Conservation (phyloP, 2,888 invertebrate species). For the Drosophila quinaria region DNA sequence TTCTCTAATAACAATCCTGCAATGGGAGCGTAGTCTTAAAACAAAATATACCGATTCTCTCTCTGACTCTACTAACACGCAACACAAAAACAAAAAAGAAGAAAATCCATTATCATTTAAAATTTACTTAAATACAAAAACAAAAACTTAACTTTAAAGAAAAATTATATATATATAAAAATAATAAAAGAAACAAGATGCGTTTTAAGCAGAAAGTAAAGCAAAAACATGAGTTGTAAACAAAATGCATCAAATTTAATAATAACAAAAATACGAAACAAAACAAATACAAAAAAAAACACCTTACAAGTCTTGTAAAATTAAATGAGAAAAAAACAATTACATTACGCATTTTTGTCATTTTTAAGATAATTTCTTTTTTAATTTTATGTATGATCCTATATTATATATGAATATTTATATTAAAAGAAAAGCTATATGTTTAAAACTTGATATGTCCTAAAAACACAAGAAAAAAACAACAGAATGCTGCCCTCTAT, state of each 20-base stretch:
- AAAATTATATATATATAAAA: conserved; percentile 63
- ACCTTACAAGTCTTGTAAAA: conserved; percentile 58
- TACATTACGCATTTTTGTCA: conserved; percentile 51
- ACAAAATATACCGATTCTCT: conserved; percentile 65
- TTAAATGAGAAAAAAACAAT: conserved; percentile 33
- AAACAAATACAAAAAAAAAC: conserved; percentile 32
- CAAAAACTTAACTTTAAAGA: conserved; percentile 74
- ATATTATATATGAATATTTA: conserved; percentile 76
- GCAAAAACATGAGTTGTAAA: conserved; percentile 57
- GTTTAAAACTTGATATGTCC: conserved; percentile 48
- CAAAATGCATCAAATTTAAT: conserved; percentile 68
- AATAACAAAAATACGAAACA: conserved; percentile 37
- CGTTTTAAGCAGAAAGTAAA: conserved; percentile 65
- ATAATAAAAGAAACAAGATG: conserved; percentile 55
- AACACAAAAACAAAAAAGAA: conserved; percentile 34
- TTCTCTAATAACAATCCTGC: conserved; percentile 71
- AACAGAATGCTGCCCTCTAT: conserved; percentile 50
- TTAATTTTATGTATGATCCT: conserved; percentile 68
- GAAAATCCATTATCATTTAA: conserved; percentile 78
- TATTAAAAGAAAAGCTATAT: conserved; percentile 60
- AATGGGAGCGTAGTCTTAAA: conserved; percentile 72
- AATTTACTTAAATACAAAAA: conserved; percentile 69
- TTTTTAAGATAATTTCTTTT: conserved; percentile 65
- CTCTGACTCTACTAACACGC: conserved; percentile 66
- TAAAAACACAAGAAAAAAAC: conserved; percentile 38